Evolutionary conservation across 1,140 invertebrate species (phyloP).

Genomic region (Globodera ellingtonae): DNA sequence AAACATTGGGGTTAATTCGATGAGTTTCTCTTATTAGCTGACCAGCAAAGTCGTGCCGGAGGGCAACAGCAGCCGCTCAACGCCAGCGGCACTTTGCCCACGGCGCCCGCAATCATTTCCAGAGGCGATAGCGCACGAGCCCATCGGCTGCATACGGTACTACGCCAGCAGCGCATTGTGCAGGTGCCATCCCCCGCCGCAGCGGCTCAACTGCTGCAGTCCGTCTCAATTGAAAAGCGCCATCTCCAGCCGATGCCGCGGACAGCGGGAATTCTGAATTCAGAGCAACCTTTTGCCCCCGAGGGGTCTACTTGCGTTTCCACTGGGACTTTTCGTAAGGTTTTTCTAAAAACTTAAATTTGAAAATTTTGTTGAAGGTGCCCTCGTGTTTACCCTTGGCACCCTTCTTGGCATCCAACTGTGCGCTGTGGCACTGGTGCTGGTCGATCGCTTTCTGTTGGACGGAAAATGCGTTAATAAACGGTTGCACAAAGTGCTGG

Average conservation of each 20-base stretch:
- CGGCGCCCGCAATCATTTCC: neutral
- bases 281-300: too few relatives aligned
- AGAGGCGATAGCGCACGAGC: neutral
- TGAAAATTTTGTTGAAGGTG: neutral
- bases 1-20: too few relatives aligned
- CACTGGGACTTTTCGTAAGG: too few relatives aligned
- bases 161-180: neutral
- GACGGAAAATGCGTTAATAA: constrained; percentile 6
- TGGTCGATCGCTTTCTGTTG: constrained; percentile 41
- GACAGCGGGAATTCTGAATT: neutral
- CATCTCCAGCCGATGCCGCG: neutral
- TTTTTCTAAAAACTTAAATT: neutral
- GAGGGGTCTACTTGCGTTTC: too few relatives aligned
- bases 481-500: neutral
- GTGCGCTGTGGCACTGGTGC: constrained; percentile 34
- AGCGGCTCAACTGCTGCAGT: neutral
- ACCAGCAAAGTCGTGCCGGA: neutral
- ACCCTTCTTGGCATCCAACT: constrained; percentile 44
- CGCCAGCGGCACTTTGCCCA: neutral
- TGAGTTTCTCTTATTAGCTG: neutral
- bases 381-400: constrained; percentile 33
- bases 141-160: neutral
- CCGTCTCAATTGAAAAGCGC: neutral
- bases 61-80: neutral
- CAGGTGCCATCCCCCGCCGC: neutral